Percentiles rank a stretch among this genome's conserved stretches.
These are phyloP conservation scores for Priocnemis perturbator DNA, from an alignment of 2,888 invertebrate genomes.

Conservation along the genomic window DNA sequence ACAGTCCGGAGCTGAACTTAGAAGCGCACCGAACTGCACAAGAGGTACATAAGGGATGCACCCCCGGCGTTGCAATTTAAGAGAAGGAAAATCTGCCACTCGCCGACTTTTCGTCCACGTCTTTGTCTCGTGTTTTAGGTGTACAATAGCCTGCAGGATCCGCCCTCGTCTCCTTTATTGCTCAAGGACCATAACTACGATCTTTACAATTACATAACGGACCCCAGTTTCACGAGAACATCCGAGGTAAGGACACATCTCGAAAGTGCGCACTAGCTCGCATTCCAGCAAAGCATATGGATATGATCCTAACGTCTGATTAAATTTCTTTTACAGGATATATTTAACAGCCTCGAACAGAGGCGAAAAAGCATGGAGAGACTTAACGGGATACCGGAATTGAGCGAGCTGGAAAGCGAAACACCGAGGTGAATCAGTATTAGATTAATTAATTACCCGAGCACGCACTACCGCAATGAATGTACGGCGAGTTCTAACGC, in stretches of 20 bases:
- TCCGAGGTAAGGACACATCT: conserved; percentile 63
- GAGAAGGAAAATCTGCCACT: no score
- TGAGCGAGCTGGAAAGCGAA: conserved; percentile 62
- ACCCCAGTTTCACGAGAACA: conserved; percentile 72
- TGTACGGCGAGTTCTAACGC: no score
- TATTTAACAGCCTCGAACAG: conserved; percentile 71
- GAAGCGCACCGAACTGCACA: conserved; percentile 72
- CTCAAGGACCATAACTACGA: conserved; percentile 67
- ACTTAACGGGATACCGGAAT: conserved; percentile 67
- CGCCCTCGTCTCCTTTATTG: conserved; percentile 69
- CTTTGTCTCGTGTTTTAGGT: conserved; percentile 55
- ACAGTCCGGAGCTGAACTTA: conserved; percentile 71
- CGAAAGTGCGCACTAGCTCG: no score
- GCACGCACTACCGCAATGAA: no score
- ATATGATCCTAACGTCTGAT: neutral
- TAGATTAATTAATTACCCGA: neutral
- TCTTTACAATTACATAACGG: conserved; percentile 63
- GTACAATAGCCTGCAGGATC: conserved; percentile 72
- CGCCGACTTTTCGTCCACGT: neutral
- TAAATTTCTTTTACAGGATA: conserved; percentile 60
- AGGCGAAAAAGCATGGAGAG: conserved; percentile 70
- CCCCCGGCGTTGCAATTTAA: no score
- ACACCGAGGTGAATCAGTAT: conserved; percentile 54
- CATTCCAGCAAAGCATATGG: no score
- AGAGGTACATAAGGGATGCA: conserved; percentile 57